These are phyloP conservation scores for Drosophila picticornis DNA, from an alignment of 2,888 invertebrate genomes.

Conservation along the genomic window DNA sequence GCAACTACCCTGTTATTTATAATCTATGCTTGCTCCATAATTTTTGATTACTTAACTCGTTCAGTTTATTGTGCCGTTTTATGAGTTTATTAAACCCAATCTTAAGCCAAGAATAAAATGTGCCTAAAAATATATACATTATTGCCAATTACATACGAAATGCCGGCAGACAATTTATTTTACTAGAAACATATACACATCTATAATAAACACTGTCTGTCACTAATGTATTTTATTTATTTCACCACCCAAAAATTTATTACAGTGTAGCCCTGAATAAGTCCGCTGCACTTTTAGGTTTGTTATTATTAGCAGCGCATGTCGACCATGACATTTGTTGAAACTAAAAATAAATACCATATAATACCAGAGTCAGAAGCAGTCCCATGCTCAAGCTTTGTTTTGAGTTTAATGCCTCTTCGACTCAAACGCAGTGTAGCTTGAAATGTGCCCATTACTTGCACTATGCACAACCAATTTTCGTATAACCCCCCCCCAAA, in stretches of 20 bases:
- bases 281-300: constrained; percentile 66
- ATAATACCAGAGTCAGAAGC: constrained; percentile 15
- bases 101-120: neutral
- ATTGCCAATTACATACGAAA: neutral
- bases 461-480: constrained; percentile 58
- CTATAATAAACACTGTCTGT: neutral
- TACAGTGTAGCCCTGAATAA: constrained; percentile 57
- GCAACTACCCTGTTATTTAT: neutral
- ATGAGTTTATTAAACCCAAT: neutral
- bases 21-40: neutral
- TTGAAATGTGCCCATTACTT: constrained; percentile 69
- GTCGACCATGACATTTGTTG: constrained; percentile 74
- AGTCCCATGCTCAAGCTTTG: constrained; percentile 7
- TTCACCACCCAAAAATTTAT: neutral
- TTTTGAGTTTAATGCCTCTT: constrained; percentile 30
- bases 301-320: constrained; percentile 67
- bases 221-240: neutral
- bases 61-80: neutral
- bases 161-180: neutral
- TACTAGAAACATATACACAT: neutral
- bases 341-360: constrained; percentile 53
- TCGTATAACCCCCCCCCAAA: constrained; percentile 38
- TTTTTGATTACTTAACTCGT: neutral
- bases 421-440: constrained; percentile 56
- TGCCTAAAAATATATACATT: neutral